phyloP scores from a whole-genome alignment of 2,888 invertebrate genomes.

The Phanerotoma sp. region DNA sequence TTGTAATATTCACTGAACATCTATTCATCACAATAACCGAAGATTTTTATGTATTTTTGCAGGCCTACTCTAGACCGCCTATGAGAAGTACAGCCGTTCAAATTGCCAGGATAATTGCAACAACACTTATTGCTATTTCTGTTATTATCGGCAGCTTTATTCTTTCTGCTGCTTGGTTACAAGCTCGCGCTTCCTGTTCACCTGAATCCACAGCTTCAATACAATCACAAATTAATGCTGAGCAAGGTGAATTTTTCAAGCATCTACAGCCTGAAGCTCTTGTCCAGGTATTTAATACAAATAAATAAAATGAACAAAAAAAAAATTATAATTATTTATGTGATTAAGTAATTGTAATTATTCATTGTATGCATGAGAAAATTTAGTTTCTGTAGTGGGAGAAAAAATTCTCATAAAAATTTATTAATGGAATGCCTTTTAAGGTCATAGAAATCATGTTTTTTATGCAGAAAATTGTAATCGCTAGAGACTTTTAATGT shows the following conservation, averaged over 20 bases:
- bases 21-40: neutral
- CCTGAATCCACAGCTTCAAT: constrained; percentile 53
- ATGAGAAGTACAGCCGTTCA: constrained; percentile 74
- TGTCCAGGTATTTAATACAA: constrained; percentile 64
- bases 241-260: constrained; percentile 65
- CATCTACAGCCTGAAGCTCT: constrained; percentile 65
- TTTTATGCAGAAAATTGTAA: too few relatives aligned
- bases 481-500: too few relatives aligned
- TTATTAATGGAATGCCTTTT: too few relatives aligned
- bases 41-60: constrained; percentile 35
- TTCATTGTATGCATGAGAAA: too few relatives aligned
- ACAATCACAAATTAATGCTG: constrained; percentile 52
- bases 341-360: neutral
- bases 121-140: constrained; percentile 78
- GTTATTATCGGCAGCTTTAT: constrained; percentile 81
- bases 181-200: constrained; percentile 74
- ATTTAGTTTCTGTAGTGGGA: too few relatives aligned
- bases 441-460: too few relatives aligned
- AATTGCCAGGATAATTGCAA: constrained; percentile 81
- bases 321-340: neutral
- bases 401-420: too few relatives aligned
- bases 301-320: neutral
- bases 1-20: too few relatives aligned
- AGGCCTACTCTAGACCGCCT: constrained; percentile 78
- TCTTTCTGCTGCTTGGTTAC: constrained; percentile 80